These are phyloP conservation scores for Apaloderma vittatum DNA, from an alignment of 2,113 vertebrate species.

Conservation along the genomic window DNA sequence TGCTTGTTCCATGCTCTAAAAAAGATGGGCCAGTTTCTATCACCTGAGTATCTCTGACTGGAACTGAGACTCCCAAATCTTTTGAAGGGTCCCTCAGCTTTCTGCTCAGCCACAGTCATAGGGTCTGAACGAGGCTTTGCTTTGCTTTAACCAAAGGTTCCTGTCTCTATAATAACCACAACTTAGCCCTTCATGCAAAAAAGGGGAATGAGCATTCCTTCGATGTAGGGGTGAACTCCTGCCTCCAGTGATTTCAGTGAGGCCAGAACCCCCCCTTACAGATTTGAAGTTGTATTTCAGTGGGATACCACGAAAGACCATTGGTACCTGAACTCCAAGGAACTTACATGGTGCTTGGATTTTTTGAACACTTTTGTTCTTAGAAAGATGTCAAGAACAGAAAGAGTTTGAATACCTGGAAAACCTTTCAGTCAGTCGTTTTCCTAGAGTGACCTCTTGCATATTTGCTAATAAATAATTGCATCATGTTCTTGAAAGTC, in stretches of 20 bases:
- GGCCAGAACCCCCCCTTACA: neutral
- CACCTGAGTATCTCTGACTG: neutral
- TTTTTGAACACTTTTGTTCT: neutral
- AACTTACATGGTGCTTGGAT: neutral
- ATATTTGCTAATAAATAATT: slow-evolving; percentile 1
- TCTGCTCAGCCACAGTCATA: neutral
- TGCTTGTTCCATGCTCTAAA: neutral
- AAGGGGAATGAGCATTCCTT: neutral
- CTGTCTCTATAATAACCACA: neutral
- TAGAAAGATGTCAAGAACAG: neutral
- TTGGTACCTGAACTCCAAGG: neutral
- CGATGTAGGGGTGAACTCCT: neutral
- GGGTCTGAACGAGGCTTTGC: neutral
- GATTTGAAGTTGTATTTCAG: neutral
- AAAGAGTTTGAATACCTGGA: neutral
- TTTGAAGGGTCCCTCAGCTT: neutral
- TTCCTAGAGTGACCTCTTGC: neutral
- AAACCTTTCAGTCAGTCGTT: neutral
- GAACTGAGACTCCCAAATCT: neutral
- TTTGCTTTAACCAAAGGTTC: neutral
- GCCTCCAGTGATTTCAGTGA: neutral
- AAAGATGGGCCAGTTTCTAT: neutral
- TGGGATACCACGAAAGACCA: neutral
- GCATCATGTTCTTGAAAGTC: neutral
- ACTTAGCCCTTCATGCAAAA: neutral